Conservation (phyloP, 2,797 vertebrate species). For the Scolopax bukidnonensis region DNA sequence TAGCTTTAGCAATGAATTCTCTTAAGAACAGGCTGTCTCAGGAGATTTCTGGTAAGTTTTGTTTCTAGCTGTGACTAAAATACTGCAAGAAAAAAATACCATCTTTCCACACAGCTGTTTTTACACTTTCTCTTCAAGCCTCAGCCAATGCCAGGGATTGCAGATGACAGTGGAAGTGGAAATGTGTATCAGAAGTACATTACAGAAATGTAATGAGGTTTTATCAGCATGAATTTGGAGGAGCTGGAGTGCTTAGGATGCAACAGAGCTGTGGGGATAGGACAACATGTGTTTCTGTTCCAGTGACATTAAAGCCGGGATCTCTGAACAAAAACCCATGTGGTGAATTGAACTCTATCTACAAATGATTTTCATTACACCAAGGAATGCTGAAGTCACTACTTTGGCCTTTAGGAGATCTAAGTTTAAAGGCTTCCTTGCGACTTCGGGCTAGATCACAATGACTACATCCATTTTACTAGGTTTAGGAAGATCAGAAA, state of each 20-base stretch:
- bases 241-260: background rate
- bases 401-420: background rate
- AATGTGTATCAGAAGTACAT: constrained; percentile 13
- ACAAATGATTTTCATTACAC: background rate
- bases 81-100: background rate
- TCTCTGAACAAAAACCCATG: background rate
- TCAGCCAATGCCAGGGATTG: background rate
- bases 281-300: constrained; percentile 9
- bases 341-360: background rate
- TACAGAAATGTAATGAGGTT: constrained; percentile 44
- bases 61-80: background rate
- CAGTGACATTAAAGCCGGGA: background rate
- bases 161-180: constrained; percentile 1
- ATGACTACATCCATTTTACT: background rate
- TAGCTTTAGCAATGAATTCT: background rate
- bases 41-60: background rate
- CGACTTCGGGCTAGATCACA: background rate
- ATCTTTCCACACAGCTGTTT: background rate
- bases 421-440: background rate
- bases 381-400: background rate
- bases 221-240: constrained; percentile 45
- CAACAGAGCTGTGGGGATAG: background rate
- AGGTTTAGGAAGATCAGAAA: background rate
- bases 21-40: background rate
- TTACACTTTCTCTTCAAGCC: constrained; percentile 14